Base-by-base conservation (phyloP, 2,113 vertebrate genomes). In the Phylloscopus trochiloides region DNA sequence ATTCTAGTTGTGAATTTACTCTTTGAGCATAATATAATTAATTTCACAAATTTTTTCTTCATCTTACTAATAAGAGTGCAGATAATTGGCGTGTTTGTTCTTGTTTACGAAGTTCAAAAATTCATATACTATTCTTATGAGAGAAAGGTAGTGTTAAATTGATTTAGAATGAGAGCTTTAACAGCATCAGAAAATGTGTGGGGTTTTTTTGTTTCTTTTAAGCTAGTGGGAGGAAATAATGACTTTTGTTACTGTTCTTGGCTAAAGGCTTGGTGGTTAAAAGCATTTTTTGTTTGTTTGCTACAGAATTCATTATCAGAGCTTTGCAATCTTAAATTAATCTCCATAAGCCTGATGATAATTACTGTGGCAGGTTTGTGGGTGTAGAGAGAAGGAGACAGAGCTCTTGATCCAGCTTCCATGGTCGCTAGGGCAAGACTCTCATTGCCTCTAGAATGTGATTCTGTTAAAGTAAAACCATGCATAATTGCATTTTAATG, bases 301-400 rank as follows among this genome's bases (percentile, higher is more conserved):
- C 14, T 59, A 6, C 5, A 81, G n/a, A 85, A 75, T 82, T 90
- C 9, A 65, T 55, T 78, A 71, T 67, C n/a, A 25, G 65, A 67
- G n/a, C 9, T 78, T 89, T 25, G 14, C 14, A 51, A 42, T 84
- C 31, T 81, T 73, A 28, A 83, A 88, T 59, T 84, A 71, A 95
- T 89, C 72, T 91, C 82, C 43, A 40, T 74, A 80, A 73, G 14
- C 5, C 17, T 65, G 47, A n/a, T 84, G 29, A 47, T 68, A 76
- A 71, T 90, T 68, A 47, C 25, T 82, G 34, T 51, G n/a, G 19
- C 29, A 59, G 34, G 68, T 86, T 42, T 84, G 77, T 67, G 52
- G 50, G 48, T 42, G 38, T 66, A 81, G 54, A 62, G 32, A 77
- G 26, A 92, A 80, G 14, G 26, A 94, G 21, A 32, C 29, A 52